Conservation (phyloP, 2,797 vertebrate genomes). For the Falco concolor region DNA sequence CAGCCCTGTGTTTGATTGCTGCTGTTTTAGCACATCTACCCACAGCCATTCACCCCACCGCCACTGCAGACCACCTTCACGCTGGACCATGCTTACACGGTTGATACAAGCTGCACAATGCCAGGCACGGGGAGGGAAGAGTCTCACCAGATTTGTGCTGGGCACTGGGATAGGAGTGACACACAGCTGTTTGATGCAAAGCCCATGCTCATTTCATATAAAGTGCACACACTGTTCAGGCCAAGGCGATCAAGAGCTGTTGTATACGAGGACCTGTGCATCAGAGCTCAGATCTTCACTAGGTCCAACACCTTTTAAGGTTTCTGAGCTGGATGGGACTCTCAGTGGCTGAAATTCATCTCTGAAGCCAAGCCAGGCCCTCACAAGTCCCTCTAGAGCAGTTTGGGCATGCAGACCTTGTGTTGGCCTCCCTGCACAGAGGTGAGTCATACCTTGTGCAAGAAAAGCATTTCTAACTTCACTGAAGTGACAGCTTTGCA, state of each 20-base stretch:
- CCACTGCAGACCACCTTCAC: not conserved
- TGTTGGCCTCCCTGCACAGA: not conserved
- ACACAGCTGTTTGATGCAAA: fast-evolving
- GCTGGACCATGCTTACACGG: conserved; percentile 2
- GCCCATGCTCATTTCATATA: fast-evolving
- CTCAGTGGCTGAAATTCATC: not conserved
- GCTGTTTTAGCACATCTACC: not conserved
- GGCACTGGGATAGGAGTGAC: not conserved
- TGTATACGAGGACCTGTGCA: not conserved
- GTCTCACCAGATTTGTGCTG: not conserved
- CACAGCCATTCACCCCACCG: not conserved
- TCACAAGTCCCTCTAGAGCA: not conserved
- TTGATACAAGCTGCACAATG: not conserved
- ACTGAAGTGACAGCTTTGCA: not conserved
- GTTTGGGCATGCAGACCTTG: not conserved
- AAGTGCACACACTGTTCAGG: not conserved
- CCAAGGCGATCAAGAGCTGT: not conserved
- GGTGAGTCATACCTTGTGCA: not conserved
- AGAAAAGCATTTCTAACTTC: not conserved
- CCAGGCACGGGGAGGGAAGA: not conserved
- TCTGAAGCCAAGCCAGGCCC: not conserved
- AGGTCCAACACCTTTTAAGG: not conserved
- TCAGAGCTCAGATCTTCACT: not conserved
- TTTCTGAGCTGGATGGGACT: not conserved
- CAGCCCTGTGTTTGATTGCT: not conserved